Evolutionary conservation across 2,797 vertebrate species (phyloP).

Genomic region (Fistularia commersonii): DNA sequence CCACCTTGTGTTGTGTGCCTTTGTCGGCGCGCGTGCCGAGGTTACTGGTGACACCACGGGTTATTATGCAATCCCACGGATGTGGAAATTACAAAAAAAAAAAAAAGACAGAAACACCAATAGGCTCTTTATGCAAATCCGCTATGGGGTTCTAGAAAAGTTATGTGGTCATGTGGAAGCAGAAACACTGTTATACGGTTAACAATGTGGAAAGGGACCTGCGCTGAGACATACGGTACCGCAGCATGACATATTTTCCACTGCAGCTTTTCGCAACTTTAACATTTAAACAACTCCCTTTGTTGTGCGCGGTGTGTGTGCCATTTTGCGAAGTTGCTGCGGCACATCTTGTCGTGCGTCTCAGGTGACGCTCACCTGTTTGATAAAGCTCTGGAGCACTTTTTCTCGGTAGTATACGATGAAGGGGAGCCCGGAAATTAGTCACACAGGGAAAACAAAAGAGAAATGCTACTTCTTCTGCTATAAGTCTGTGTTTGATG

Average conservation of each 20-base stretch:
- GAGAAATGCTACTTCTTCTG: constrained; percentile 3
- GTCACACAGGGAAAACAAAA: constrained; percentile 16
- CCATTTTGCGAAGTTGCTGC: constrained; percentile 39
- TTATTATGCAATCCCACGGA: too few relatives aligned
- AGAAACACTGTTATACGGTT: constrained; percentile 25
- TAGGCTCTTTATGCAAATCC: too few relatives aligned
- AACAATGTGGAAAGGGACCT: constrained; percentile 60
- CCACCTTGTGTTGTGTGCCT: too few relatives aligned
- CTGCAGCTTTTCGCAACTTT: constrained; percentile 19
- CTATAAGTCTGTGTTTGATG: constrained; percentile 3
- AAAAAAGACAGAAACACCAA: too few relatives aligned
- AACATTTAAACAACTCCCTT: constrained; percentile 34
- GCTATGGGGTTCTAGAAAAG: constrained; percentile 8
- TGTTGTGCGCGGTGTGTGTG: constrained; percentile 27
- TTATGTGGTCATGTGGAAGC: constrained; percentile 17
- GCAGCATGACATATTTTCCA: constrained; percentile 43
- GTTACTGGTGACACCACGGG: too few relatives aligned
- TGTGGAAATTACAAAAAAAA: too few relatives aligned
- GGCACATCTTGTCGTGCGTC: constrained; percentile 36
- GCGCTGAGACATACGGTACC: constrained; percentile 65
- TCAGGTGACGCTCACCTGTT: constrained; percentile 29
- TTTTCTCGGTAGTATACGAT: constrained; percentile 10
- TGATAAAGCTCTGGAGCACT: constrained; percentile 17
- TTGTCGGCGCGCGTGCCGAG: too few relatives aligned
- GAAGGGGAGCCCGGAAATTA: constrained; percentile 13